These are phyloP conservation scores for Brenthis hecate DNA, from an alignment of 2,888 invertebrate genomes.

Conservation along the genomic window DNA sequence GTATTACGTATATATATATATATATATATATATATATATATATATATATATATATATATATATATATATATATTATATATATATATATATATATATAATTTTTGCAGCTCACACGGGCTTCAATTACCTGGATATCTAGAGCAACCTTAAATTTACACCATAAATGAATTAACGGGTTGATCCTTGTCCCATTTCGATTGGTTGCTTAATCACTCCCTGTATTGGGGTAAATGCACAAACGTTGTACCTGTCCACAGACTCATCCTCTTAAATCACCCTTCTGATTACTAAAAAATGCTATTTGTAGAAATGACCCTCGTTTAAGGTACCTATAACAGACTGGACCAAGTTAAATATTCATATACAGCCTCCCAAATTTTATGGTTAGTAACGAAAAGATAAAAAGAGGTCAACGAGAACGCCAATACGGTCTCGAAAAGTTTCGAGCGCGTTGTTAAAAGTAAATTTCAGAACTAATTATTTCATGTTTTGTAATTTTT, in stretches of 20 bases:
- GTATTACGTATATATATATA: too few relatives aligned
- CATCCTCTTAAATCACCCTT: conserved; percentile 27
- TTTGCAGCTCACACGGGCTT: neutral
- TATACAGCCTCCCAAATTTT: conserved; percentile 28
- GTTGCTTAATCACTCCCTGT: conserved; percentile 55
- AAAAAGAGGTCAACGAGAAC: conserved; percentile 29
- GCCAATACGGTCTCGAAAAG: conserved; percentile 24
- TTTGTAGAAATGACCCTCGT: conserved; percentile 38
- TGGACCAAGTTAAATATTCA: conserved; percentile 39
- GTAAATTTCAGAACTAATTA: conserved; percentile 28
- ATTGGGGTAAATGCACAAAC: conserved; percentile 63
- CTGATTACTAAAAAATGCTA: conserved; percentile 28
- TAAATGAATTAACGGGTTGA: conserved; percentile 66
- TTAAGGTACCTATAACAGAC: conserved; percentile 29
- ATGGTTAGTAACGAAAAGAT: conserved; percentile 25
- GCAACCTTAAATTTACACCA: conserved; percentile 51
- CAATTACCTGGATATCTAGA: neutral
- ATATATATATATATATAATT: too few relatives aligned
- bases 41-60: too few relatives aligned
- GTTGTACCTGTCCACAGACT: conserved; percentile 59
- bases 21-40: too few relatives aligned
- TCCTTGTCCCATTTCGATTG: conserved; percentile 50
- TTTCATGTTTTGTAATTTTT: conserved; percentile 16
- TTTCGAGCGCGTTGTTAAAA: conserved; percentile 27
- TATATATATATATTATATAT: too few relatives aligned